Base-by-base conservation (phyloP, 2,797 vertebrate species). In the Hemibagrus guttatus region DNA sequence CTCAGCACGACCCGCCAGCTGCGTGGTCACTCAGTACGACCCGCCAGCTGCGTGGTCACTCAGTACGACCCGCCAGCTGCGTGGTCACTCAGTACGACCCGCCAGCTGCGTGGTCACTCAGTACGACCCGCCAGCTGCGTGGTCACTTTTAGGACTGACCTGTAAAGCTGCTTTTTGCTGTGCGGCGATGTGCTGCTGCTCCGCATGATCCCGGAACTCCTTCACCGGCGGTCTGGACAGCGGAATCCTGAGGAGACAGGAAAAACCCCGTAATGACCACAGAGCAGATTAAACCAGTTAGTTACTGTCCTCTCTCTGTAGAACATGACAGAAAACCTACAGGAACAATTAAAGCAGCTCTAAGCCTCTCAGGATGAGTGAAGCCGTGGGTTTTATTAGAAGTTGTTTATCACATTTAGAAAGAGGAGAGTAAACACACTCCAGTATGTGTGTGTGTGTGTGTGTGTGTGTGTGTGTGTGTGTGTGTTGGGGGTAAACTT, bases 81-180 rank as follows among this genome's bases (percentile, higher is more conserved):
- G 35, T 39, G 46, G 9, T 54, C 16, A 66, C 28, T 17, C 16
- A 16, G 26, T 54, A 39, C 35, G 1, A 39, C 35, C 1, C 35
- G 1, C 4, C 35, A 39, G 35, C 35, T 39, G 35, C 4, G 35
- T 39, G 4, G 2, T 3, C 76, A 16, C 12, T 23, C 54, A 23
- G 76, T 35, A 39, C 28, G 58, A 26, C 49, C 1, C 72, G 1
- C 0, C 16, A 56, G 7, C 54, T 39, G 35, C 4, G 35, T 39
- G 35, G 2, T 3, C 76, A 16, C 13, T 23, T 31, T 23, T 23
- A 42, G 23, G 1, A 7, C 9, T 19, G 69, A 91, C 97, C 96
- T 99, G 98, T 90, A 99, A 90, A n/a, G 98, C 98, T 85, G 98
- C 97, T 93, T 99, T 99, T 92, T 99, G 98, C 72, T 99, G 98